Evolutionary conservation across 2,888 invertebrate species (phyloP), one percentile per base, ranked within the genome.

Genomic region (Andrena praecox): DNA sequence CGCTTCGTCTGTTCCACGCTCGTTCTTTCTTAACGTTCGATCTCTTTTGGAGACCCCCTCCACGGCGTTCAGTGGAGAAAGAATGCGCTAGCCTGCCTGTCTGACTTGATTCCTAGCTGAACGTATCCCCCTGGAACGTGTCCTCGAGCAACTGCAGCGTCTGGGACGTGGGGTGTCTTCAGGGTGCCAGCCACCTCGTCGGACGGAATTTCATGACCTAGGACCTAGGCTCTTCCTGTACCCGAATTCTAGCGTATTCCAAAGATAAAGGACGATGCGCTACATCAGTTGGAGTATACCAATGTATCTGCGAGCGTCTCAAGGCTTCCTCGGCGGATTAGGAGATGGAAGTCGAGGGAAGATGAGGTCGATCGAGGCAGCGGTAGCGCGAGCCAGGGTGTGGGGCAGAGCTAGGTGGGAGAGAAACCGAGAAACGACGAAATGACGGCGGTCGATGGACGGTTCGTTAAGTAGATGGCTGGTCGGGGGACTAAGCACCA

Each of bases 391-490:
- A 31, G 42, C 24, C 31, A n/a, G n/a, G 54, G 64, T 63, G 35
- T 42, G 81, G 54, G 66, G 48, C 16, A 72, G 71, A 83, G 77
- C 76, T 84, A 80, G 89, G 88, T 86, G 83, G 86, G 81, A 90
- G 90, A 85, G 90, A 91, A 91, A 90, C 89, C 89, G 91, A 91
- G 90, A 90, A 90, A 91, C 90, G 88, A 89, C 89, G 89, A 91
- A 91, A 92, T 90, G 89, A 90, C 90, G 90, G 91, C 90, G 90
- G 91, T 91, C 92, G 89, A 91, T 91, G 91, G 90, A 91, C 90
- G 91, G 90, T 92, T 91, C 90, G 92, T 92, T 92, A 92, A 92
- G 91, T 92, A 92, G 91, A 91, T 91, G 92, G 89, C 90, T 89
- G 91, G 89, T 88, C 84, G 86, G 84, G 88, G 91, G 90, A 92